Evolutionary conservation across 1,140 invertebrate species (phyloP), one percentile per base, ranked within the genome.

Genomic region (Manduca sexta): DNA sequence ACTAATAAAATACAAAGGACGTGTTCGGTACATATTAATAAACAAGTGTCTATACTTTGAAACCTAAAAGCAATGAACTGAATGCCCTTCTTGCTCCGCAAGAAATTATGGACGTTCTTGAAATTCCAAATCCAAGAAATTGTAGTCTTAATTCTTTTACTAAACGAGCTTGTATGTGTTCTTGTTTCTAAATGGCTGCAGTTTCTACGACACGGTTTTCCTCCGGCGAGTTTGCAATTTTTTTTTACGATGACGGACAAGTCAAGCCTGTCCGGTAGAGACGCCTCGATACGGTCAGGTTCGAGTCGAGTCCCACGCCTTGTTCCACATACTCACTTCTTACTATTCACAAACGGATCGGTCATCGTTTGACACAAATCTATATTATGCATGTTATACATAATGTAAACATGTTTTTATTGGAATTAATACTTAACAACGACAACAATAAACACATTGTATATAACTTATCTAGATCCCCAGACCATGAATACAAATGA

Each of bases 221-320:
- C 45, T 49, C 43, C 51, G 49, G 43, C 47, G 47, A 45, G 53
- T 56, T 54, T 64, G 68, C 56, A 60, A 54, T 75, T 77, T 72
- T 62, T 71, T 69, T 61, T 71, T 59, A 51, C 72, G 62, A 63
- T 64, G 67, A 26, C 21, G 21, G 21, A 70, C 66, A 59, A 74
- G 74, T 56, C 64, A 29, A 52, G 66, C 75, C 68, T 69, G 69
- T 84, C 81, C 81, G 78, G 81, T 79, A 72, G 59, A 69, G 72
- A 81, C 71, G 79, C 74, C 81, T 81, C 75, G 63, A 74, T 82
- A 76, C 74, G 69, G 74, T 79, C 77, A 81, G 74, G 70, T 75
- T 74, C 65, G 69, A 68, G 60, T 66, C 63, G 53, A 58, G 60
- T 69, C 64, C 68, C 68, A 76, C 77, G 69, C 64, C 67, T 60